Conservation (phyloP, 2,888 invertebrate genomes). For the Rotaria sp. region DNA sequence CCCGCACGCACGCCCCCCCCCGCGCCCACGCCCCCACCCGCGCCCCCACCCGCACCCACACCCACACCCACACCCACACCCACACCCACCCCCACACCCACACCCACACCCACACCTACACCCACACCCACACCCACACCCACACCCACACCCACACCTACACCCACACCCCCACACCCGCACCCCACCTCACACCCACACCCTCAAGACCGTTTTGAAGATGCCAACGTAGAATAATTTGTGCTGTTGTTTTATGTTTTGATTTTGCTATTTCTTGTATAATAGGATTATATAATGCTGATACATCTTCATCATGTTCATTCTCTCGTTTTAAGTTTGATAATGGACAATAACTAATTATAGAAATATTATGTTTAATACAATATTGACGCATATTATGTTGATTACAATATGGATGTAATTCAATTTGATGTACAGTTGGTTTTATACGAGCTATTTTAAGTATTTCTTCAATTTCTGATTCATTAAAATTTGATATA, state of each 20-base stretch:
- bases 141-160: too few relatives aligned
- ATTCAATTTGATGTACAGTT: constrained; percentile 63
- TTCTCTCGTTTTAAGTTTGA: constrained; percentile 53
- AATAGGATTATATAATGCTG: constrained; percentile 5
- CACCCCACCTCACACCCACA: too few relatives aligned
- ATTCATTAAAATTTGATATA: constrained; percentile 72
- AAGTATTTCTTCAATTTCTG: constrained; percentile 66
- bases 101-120: too few relatives aligned
- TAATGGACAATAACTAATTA: constrained; percentile 73
- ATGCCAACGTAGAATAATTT: constrained; percentile 63
- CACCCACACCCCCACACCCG: too few relatives aligned
- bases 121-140: too few relatives aligned
- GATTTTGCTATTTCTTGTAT: constrained; percentile 47
- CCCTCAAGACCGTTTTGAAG: constrained; percentile 68
- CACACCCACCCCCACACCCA: too few relatives aligned
- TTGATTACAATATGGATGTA: constrained; percentile 72
- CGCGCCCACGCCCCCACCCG: too few relatives aligned
- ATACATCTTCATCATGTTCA: constrained; percentile 23
- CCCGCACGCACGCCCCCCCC: too few relatives aligned
- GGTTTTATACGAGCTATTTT: constrained; percentile 58
- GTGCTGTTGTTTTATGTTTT: constrained; percentile 49
- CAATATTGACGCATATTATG: constrained; percentile 64
- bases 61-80: too few relatives aligned
- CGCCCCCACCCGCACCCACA: too few relatives aligned
- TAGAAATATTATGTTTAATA: constrained; percentile 61